Percentiles rank a stretch among this genome's conserved stretches.
These are phyloP conservation scores for Pectinophora gossypiella DNA, from an alignment of 1,140 invertebrate species.

Conservation along the genomic window DNA sequence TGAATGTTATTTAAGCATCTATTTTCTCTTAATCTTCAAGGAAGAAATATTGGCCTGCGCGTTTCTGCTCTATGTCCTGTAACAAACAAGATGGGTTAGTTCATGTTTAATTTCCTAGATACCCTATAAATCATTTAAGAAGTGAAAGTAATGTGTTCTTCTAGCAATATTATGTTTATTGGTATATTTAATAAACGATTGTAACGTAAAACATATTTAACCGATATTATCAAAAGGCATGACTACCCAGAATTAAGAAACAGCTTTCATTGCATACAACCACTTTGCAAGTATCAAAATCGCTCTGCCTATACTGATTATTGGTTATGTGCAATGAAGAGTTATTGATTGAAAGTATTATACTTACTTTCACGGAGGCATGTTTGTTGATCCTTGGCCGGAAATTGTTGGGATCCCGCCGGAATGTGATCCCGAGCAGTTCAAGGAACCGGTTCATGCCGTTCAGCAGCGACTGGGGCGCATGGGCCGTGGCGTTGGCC, in stretches of 20 bases:
- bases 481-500: constrained; percentile 90
- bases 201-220: background rate
- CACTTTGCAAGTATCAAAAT: no score
- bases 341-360: no score
- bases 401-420: constrained; percentile 99
- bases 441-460: constrained; percentile 99
- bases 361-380: constrained; percentile 94
- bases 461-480: constrained; percentile 94
- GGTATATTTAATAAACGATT: background rate
- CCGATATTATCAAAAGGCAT: no score
- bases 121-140: no score
- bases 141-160: no score
- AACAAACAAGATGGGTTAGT: no score
- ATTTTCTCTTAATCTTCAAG: constrained; percentile 88
- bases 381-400: constrained; percentile 98
- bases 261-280: no score
- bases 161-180: background rate
- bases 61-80: constrained; percentile 97
- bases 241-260: no score
- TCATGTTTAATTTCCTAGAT: no score
- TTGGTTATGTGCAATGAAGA: background rate
- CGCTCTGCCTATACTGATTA: no score
- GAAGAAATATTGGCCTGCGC: constrained; percentile 98
- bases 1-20: no score
- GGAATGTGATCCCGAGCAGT: constrained; percentile 98